phyloP scores from a whole-genome alignment of 2,797 vertebrate species.

The Acanthis flammea region DNA sequence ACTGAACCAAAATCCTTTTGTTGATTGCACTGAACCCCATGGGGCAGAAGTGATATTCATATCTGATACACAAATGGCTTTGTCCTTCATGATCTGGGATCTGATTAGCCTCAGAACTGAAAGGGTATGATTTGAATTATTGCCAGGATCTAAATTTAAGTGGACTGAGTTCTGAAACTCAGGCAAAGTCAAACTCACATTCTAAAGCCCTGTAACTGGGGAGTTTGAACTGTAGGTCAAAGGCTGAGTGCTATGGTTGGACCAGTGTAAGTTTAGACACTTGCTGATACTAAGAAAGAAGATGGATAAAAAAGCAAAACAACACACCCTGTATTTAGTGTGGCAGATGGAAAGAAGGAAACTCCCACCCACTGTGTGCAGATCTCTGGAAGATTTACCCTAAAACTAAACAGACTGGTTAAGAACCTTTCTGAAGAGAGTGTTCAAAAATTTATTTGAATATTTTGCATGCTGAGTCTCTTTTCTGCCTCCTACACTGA shows the following conservation, averaged over 20 bases:
- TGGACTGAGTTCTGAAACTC: neutral
- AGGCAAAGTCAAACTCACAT: neutral
- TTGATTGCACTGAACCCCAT: neutral
- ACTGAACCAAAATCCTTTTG: conserved; percentile 52
- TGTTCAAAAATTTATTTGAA: conserved; percentile 11
- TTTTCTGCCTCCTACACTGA: conserved; percentile 33
- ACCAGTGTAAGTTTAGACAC: neutral
- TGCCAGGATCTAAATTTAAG: neutral
- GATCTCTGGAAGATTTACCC: conserved; percentile 24
- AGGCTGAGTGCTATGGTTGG: neutral
- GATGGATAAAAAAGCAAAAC: conserved; percentile 26
- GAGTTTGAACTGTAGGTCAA: neutral
- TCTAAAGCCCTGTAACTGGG: neutral
- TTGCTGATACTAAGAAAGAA: conserved; percentile 1
- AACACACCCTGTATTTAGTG: conserved; percentile 11
- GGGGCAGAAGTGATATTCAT: neutral
- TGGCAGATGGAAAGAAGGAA: conserved; percentile 57
- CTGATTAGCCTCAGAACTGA: neutral
- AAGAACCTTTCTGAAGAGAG: neutral
- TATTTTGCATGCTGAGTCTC: neutral
- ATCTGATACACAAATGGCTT: neutral
- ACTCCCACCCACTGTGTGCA: conserved; percentile 18
- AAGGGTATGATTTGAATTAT: neutral
- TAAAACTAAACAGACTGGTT: conserved; percentile 16
- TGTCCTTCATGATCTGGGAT: neutral